A percentile compares a stretch with the other conserved stretches of the same genome.
phyloP scores from a whole-genome alignment of 2,113 vertebrate genomes.

The Megaceryle torquata region DNA sequence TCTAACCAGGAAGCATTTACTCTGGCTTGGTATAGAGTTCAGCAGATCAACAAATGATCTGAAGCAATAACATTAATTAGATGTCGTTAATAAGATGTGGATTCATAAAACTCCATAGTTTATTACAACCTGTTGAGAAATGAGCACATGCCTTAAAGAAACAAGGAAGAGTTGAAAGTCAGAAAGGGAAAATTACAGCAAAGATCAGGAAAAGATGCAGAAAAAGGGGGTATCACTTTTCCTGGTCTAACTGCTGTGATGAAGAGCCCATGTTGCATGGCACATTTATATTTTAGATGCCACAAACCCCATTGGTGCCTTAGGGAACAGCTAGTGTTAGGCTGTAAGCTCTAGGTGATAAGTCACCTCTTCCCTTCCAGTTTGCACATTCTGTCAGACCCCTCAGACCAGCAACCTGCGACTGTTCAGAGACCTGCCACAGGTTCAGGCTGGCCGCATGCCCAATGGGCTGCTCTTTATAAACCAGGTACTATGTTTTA shows the following conservation, averaged over 20 bases:
- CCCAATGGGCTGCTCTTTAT: not conserved
- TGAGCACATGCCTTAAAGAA: not conserved
- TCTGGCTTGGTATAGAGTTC: not conserved
- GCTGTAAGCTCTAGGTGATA: not conserved
- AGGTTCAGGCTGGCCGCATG: not conserved
- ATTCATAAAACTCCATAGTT: not conserved
- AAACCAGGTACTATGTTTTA: not conserved
- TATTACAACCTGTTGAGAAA: not conserved
- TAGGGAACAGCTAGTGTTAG: not conserved
- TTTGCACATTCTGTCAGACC: not conserved
- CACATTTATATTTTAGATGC: not conserved
- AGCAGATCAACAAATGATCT: not conserved
- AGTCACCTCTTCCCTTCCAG: not conserved
- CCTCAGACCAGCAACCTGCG: not conserved
- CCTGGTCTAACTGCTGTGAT: not conserved
- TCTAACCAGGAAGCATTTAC: not conserved
- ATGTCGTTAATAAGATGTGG: too few relatives aligned
- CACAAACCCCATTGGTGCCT: accelerated
- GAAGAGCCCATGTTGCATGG: not conserved
- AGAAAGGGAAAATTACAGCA: not conserved
- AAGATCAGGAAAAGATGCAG: not conserved
- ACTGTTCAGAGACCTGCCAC: not conserved
- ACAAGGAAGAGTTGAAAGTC: not conserved
- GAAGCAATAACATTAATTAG: not conserved
- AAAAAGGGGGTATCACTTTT: not conserved